Base-by-base conservation (phyloP, 2,888 invertebrate species). In the Gonocerus acuteangulatus region DNA sequence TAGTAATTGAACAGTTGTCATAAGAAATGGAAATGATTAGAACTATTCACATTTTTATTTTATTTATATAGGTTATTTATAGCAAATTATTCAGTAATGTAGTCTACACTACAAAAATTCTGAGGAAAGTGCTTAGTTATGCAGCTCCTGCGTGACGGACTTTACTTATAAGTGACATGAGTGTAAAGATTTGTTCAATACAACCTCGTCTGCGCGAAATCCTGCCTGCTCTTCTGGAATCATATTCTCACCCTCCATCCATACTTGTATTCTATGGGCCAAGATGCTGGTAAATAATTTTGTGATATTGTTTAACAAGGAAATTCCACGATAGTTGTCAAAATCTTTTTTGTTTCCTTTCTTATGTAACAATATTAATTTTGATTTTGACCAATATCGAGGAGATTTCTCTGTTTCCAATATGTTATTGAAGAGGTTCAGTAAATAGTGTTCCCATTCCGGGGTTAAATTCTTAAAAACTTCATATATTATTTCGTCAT, bases 361-460 rank as follows among this genome's bases (percentile, higher is more conserved):
- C 27, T 1, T 45, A 19, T 45, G 45, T 9, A 45, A 9, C 18
- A 45, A 18, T 9, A 19, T 45, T 19, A 45, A 7, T 6, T 1
- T 6, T 9, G 18, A 45, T 45, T 19, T 45, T 27, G 27, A 27
- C 9, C 27, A 27, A 27, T 27, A 27, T 27, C 9, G 27, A 27
- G 27, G 27, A 27, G 27, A 6, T 27, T 27, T 27, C 4, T 27
- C 27, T 6, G 27, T 27, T 6, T 23, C 48, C 22, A 48, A 21
- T 21, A 48, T 48, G n/a, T 48, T 48, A 48, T 48, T 23, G 48
- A 48, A 48, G n/a, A 48, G 9, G 23, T 48, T 48, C n/a, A 48
- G n/a, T 15, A 48, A 3, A 23, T 48, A 48, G n/a, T 48, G 48
- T 48, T 48, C 48, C 48, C 48, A 48, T n/a, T 48, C 48, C n/a